Conservation (phyloP, 2,797 vertebrate genomes). For the Gouania willdenowi region DNA sequence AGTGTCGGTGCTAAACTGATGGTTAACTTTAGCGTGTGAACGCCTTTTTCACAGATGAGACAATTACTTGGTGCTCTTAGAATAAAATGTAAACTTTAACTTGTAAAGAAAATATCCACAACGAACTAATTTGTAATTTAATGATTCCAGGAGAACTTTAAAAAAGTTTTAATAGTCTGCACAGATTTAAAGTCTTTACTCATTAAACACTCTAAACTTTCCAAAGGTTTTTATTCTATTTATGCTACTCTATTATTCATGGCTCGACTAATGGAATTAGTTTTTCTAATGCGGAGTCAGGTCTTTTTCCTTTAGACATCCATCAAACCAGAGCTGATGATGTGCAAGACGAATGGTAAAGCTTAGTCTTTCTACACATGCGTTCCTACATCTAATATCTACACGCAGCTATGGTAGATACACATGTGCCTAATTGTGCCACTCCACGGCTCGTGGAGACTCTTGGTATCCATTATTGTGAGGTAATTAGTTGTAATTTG, state of each 20-base stretch:
- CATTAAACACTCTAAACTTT: constrained; percentile 8
- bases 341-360: constrained; percentile 29
- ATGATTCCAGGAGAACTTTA: not conserved
- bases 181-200: constrained; percentile 1
- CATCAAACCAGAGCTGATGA: constrained; percentile 38
- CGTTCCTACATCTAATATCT: constrained; percentile 51
- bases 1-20: constrained; percentile 58
- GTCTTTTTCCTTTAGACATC: constrained; percentile 21
- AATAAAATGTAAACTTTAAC: constrained; percentile 12
- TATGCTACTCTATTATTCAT: constrained; percentile 23
- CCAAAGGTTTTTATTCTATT: not conserved
- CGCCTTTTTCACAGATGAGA: constrained; percentile 40
- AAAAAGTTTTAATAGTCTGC: not conserved
- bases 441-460: constrained; percentile 57
- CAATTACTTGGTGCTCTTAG: constrained; percentile 7
- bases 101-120: too few species aligned
- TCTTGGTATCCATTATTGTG: constrained; percentile 51
- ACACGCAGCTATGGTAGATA: constrained; percentile 45
- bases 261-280: constrained; percentile 34
- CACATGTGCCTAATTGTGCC: constrained; percentile 55
- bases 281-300: constrained; percentile 24
- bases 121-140: constrained; percentile 9
- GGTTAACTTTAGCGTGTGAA: constrained; percentile 37
- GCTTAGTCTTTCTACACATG: constrained; percentile 27
- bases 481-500: constrained; percentile 69